Evolutionary conservation across 2,797 vertebrate genomes (phyloP).

Genomic region (Avahi laniger): DNA sequence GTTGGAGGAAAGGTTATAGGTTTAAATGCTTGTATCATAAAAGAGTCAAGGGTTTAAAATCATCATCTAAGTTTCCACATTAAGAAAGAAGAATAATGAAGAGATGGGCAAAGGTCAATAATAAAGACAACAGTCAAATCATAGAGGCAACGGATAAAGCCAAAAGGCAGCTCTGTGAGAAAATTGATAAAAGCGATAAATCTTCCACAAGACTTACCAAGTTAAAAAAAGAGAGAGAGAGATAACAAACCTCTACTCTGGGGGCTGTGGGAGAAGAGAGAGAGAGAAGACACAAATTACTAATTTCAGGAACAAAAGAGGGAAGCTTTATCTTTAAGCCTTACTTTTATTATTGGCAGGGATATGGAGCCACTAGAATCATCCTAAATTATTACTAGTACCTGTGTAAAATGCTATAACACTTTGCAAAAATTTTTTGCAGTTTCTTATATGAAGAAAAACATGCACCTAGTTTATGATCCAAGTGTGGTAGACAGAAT

Average conservation of each 20-base stretch:
- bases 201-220: neutral
- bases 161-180: neutral
- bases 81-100: constrained; percentile 16
- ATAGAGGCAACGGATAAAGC: neutral
- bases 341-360: neutral
- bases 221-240: neutral
- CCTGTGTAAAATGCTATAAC: neutral
- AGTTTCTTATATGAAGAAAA: neutral
- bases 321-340: neutral
- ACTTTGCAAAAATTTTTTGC: neutral
- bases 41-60: neutral
- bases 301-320: neutral
- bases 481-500: neutral
- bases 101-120: neutral
- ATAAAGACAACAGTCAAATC: neutral
- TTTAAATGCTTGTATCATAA: neutral
- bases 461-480: neutral
- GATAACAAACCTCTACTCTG: neutral
- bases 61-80: neutral
- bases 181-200: neutral
- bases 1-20: neutral
- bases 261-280: neutral
- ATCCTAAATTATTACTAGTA: neutral
- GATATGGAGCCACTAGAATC: neutral
- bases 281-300: neutral